Base-by-base conservation (phyloP, 2,797 vertebrate species). In the Scolopax rusticola region DNA sequence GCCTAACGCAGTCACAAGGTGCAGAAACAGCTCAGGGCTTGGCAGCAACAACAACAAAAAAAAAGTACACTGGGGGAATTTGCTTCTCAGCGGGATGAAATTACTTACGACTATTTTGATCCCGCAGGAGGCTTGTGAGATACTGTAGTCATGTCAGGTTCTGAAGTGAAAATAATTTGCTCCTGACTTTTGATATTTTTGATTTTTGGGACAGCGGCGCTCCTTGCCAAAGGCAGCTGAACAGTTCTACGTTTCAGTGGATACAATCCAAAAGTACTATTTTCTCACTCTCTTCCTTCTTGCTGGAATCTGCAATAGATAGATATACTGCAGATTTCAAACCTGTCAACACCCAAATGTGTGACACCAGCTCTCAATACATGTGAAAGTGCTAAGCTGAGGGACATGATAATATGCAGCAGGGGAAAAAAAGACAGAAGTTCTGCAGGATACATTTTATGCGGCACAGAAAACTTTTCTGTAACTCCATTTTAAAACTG, bases 271-370 rank as follows among this genome's bases (percentile, higher is more conserved):
- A 90, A 27, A 3, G 5, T 67, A 73, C 21, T 5, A 4, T 78
- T 93, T 95, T 90, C 78, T 82, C 76, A 86, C 56, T 74, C 61
- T 69, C 53, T 81, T 76, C 48, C 65, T 91, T 75, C 88, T 78
- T 85, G 53, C 71, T 89, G 78, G 41, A 95, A 87, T 84, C 65
- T 21, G 59, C 45, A 80, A 32, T 15, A 76, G 76, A 63, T 38
- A 88, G 40, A 79, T 82, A 89, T 83, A 78, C 61, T 92, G 80
- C 77, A 63, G 74, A 90, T 96, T 96, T 96, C 85, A 84, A 95
- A 94, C 71, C 80, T 97, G 87, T 79, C 91, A 92, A 94, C 92
- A 90, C 83, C 87, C 61, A 24, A 97, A 96, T 57, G 83, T 90
- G 96, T 89, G 69, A 95, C 82, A 87, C 88, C 47, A 94, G 80